Percentiles rank a stretch among this genome's conserved stretches.
Evolutionary conservation across 2,113 vertebrate genomes (phyloP).

Genomic region (Nothobranchius kuhntae): DNA sequence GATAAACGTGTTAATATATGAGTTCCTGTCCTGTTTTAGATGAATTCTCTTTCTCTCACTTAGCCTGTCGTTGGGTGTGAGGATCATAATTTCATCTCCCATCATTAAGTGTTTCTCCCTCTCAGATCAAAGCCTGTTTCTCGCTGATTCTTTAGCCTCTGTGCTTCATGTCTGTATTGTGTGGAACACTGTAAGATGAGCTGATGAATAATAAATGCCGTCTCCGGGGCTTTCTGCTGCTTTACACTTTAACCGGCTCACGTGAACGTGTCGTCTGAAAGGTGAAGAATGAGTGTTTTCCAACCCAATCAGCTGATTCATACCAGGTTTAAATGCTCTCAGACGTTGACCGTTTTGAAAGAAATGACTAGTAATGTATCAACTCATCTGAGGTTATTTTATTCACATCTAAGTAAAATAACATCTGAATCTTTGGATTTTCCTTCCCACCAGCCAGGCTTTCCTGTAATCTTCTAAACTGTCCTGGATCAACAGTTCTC

Average conservation of each 20-base stretch:
- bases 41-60: background rate
- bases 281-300: background rate
- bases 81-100: background rate
- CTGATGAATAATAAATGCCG: slow-evolving; percentile 30
- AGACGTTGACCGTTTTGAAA: no score
- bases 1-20: background rate
- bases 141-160: background rate
- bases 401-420: no score
- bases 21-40: background rate
- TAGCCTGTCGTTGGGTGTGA: background rate
- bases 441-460: no score
- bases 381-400: no score
- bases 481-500: no score
- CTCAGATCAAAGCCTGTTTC: background rate
- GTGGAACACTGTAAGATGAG: background rate
- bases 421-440: background rate
- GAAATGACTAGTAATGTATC: no score
- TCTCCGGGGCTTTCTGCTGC: background rate
- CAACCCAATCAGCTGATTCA: background rate
- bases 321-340: background rate
- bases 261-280: background rate
- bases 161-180: background rate
- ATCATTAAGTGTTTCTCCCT: background rate
- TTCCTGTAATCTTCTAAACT: no score
- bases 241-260: background rate